phyloP scores from a whole-genome alignment of 2,113 vertebrate genomes.

The Pangasianodon hypophthalmus region DNA sequence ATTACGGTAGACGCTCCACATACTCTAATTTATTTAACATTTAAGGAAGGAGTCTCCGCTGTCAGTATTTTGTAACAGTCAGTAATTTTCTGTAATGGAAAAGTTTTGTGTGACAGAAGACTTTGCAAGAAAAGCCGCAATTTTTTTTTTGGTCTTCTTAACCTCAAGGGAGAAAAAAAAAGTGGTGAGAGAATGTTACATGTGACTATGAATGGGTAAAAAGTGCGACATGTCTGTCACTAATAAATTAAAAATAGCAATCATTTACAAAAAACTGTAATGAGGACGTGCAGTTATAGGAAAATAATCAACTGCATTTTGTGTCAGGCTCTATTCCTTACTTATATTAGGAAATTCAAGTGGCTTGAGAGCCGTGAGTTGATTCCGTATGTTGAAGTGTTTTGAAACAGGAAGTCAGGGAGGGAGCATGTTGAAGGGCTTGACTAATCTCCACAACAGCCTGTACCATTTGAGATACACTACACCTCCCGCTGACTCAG shows the following conservation, averaged over 20 bases:
- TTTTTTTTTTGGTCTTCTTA: background rate
- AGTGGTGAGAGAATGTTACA: background rate
- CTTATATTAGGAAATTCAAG: background rate
- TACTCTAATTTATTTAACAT: background rate
- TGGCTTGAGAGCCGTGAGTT: background rate
- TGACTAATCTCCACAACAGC: background rate
- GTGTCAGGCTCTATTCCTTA: too few relatives aligned
- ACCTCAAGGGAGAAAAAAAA: background rate
- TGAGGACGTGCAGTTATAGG: background rate
- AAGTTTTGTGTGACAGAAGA: background rate
- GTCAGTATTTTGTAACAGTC: background rate
- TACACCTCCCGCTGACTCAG: background rate
- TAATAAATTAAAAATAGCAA: background rate
- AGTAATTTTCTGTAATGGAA: background rate
- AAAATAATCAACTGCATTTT: background rate
- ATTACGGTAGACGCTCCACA: background rate
- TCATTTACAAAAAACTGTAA: too few relatives aligned
- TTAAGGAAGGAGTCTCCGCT: background rate
- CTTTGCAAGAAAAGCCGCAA: background rate
- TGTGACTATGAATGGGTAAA: background rate
- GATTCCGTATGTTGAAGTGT: background rate
- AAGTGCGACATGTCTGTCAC: background rate
- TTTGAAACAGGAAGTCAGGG: background rate
- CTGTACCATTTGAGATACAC: background rate
- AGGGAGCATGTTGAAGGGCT: background rate